A percentile compares a stretch with the other conserved stretches of the same genome.
Conservation (phyloP, 2,797 vertebrate genomes). For the Acipenser oxyrinchus region DNA sequence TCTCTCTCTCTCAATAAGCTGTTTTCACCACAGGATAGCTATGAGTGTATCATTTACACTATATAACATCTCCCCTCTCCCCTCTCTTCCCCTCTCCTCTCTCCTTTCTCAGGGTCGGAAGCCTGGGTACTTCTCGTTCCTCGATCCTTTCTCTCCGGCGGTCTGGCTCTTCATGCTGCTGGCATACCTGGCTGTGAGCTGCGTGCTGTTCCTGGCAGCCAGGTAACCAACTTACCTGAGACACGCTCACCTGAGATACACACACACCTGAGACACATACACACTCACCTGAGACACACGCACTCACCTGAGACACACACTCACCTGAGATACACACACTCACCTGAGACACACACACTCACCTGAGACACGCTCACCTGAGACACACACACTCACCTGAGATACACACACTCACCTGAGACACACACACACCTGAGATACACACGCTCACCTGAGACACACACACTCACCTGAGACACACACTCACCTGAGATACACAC, state of each 20-base stretch:
- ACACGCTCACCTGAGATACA: not conserved
- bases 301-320: not conserved
- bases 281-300: rapidly evolving
- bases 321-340: too few species aligned
- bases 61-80: slow-evolving; percentile 24
- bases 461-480: too few species aligned
- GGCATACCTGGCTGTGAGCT: slow-evolving; percentile 86
- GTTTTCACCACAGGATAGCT: slow-evolving; percentile 24
- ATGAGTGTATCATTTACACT: slow-evolving; percentile 25
- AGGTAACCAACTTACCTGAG: slow-evolving; percentile 56
- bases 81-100: not conserved
- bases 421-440: too few species aligned
- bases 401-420: too few species aligned
- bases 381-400: too few species aligned
- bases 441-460: too few species aligned
- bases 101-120: slow-evolving; percentile 69
- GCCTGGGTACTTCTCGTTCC: slow-evolving; percentile 92
- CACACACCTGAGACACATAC: not conserved
- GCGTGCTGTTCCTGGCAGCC: slow-evolving; percentile 86
- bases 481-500: too few species aligned
- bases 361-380: too few species aligned
- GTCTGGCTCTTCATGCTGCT: slow-evolving; percentile 95
- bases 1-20: not conserved
- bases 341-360: too few species aligned
- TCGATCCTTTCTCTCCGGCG: slow-evolving; percentile 88